Conservation (phyloP, 53 echinoderm and acorn worm species). For the Echinarachnius parma region DNA sequence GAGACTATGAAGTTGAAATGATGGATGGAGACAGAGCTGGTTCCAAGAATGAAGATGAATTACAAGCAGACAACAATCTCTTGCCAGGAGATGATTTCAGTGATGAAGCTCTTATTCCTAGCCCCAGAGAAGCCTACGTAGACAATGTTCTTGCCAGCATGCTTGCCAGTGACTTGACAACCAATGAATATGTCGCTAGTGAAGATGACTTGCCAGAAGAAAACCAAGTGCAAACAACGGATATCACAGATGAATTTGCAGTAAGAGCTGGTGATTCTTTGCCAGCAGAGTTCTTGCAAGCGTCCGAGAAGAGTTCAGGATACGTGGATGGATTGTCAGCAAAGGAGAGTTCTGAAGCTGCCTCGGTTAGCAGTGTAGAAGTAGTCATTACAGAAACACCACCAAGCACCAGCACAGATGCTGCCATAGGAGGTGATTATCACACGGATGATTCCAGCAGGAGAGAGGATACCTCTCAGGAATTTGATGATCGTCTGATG, state of each 20-base stretch:
- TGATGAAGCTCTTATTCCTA: neutral
- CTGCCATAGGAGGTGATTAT: conserved; percentile 7
- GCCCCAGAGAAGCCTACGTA: conserved; percentile 15
- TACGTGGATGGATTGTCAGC: neutral
- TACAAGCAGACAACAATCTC: neutral
- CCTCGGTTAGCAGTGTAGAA: conserved; percentile 13
- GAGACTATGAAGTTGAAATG: neutral
- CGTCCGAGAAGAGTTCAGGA: neutral
- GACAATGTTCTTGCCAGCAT: conserved; percentile 21
- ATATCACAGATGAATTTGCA: neutral
- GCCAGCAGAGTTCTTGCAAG: neutral
- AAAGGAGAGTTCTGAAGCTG: neutral
- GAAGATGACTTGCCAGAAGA: conserved; percentile 6
- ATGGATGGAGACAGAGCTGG: neutral
- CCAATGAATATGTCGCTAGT: conserved; percentile 32
- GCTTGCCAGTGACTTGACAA: conserved; percentile 23
- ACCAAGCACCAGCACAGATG: conserved; percentile 7
- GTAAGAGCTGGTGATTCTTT: conserved; percentile 13
- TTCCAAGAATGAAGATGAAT: neutral
- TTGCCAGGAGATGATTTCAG: conserved; percentile 2
- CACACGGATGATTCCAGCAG: conserved; percentile 5
- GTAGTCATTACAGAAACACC: conserved; percentile 3
- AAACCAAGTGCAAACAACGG: neutral
- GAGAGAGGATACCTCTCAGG: conserved; percentile 29
- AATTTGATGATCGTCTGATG: conserved; percentile 28